Percentiles rank a stretch among this genome's conserved stretches.
phyloP scores from a whole-genome alignment of 1,140 invertebrate genomes.

The Sinella curviseta region DNA sequence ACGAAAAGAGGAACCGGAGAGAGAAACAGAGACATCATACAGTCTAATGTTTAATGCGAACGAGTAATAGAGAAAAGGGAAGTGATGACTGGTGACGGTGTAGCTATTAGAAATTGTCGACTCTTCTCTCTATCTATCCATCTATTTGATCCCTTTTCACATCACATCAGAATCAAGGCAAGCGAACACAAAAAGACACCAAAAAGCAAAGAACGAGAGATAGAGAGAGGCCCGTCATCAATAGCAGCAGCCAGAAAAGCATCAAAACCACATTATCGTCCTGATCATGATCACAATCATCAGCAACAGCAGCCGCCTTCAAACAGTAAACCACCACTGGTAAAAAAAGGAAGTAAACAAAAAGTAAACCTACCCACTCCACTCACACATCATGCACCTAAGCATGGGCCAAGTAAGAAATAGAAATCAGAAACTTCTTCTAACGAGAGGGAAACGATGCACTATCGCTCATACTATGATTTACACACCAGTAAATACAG shows the following conservation, averaged over 20 bases:
- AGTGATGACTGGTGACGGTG: too few relatives aligned
- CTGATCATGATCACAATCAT: background rate
- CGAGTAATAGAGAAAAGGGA: too few relatives aligned
- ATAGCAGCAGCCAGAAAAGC: background rate
- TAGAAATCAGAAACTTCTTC: too few relatives aligned
- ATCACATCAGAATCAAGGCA: background rate
- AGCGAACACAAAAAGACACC: background rate
- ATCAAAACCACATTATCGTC: conserved; percentile 6
- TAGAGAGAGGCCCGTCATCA: background rate
- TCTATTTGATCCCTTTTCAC: background rate
- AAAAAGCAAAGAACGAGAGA: background rate
- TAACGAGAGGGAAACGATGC: too few relatives aligned
- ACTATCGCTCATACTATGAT: too few relatives aligned
- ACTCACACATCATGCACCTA: too few relatives aligned
- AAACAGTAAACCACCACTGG: background rate
- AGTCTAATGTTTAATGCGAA: too few relatives aligned
- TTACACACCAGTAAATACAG: too few relatives aligned
- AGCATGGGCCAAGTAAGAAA: too few relatives aligned
- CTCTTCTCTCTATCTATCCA: background rate
- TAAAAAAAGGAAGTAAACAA: background rate
- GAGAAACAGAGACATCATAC: background rate
- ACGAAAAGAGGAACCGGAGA: background rate
- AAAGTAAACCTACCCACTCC: background rate
- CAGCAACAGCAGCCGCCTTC: background rate
- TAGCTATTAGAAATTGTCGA: too few relatives aligned